A percentile compares a stretch with the other conserved stretches of the same genome.
Evolutionary conservation across 2,113 vertebrate species (phyloP).

Genomic region (Callionymus lyra): DNA sequence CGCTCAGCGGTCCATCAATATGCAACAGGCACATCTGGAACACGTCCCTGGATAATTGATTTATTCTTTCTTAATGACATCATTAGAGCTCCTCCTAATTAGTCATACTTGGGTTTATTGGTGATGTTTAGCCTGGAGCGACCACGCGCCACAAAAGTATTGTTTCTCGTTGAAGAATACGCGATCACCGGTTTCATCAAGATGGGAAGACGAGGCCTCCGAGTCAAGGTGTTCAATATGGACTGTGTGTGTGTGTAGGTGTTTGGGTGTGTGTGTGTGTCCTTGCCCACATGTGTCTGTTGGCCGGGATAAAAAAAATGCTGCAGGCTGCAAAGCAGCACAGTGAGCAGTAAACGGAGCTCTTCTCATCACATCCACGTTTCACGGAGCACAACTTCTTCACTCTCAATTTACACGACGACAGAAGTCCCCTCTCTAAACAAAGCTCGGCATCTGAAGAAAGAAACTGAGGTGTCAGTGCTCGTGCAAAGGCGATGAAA

Average conservation of each 20-base stretch:
- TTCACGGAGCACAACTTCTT: slow-evolving; percentile 22
- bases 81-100: no score
- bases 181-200: no score
- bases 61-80: no score
- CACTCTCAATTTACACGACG: slow-evolving; percentile 22
- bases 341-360: slow-evolving; percentile 19
- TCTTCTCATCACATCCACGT: slow-evolving; percentile 44
- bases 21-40: no score
- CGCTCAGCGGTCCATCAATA: no score
- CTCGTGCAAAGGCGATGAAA: slow-evolving; percentile 19
- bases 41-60: no score
- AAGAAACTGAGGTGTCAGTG: slow-evolving; percentile 14
- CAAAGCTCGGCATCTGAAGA: no score
- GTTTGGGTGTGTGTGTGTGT: neutral
- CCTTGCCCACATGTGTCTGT: slow-evolving; percentile 21
- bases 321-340: no score
- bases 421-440: slow-evolving; percentile 28
- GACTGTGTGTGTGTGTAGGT: neutral
- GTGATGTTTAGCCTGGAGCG: no score
- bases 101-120: no score
- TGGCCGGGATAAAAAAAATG: slow-evolving; percentile 42
- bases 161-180: no score
- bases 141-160: no score
- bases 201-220: slow-evolving; percentile 3
- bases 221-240: slow-evolving; percentile 27